Conservation (phyloP, 2,113 vertebrate species). For the Aspiorhynchus laticeps region DNA sequence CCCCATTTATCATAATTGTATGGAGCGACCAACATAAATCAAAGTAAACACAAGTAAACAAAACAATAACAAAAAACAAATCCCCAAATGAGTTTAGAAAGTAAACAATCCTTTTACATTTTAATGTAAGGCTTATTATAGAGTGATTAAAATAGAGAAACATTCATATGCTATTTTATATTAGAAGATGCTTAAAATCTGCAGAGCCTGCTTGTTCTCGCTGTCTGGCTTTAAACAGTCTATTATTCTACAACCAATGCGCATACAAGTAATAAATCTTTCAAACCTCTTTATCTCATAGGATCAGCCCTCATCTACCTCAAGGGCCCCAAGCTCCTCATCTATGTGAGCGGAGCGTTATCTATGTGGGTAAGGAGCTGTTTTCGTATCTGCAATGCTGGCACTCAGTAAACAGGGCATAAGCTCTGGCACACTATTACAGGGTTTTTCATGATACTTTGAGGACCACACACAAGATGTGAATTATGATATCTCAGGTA, state of each 20-base stretch:
- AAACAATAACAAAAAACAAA: too few species aligned
- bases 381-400: constrained; percentile 41
- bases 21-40: neutral
- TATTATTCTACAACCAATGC: neutral
- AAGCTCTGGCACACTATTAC: neutral
- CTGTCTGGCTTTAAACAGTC: neutral
- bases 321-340: constrained; percentile 76
- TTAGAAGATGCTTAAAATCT: neutral
- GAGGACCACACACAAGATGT: constrained; percentile 1
- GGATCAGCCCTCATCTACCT: constrained; percentile 74
- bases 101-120: neutral
- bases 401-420: neutral
- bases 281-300: constrained; percentile 45
- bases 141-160: neutral
- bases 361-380: constrained; percentile 78
- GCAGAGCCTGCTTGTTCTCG: neutral
- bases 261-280: neutral
- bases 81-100: neutral
- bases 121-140: neutral
- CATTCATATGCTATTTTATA: neutral
- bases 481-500: neutral
- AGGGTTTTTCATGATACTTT: neutral
- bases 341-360: constrained; percentile 78
- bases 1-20: neutral
- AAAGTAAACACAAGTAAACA: too few species aligned